These are phyloP conservation scores for Nipponacmea schrenckii DNA, from an alignment of 2,888 invertebrate species.

Conservation along the genomic window DNA sequence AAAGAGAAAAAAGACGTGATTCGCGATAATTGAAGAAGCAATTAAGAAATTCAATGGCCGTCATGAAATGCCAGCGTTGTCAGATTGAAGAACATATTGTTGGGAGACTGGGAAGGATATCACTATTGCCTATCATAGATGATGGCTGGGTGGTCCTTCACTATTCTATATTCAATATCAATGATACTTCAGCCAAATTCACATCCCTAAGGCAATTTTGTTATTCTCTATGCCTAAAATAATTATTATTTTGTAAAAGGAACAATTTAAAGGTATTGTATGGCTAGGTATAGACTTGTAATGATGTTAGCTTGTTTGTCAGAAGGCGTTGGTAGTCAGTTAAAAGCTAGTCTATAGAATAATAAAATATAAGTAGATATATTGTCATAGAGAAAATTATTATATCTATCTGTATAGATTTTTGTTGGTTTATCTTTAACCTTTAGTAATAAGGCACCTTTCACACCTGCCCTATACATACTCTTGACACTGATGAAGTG, in stretches of 20 bases:
- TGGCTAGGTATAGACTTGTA: background rate
- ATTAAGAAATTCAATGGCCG: slow-evolving; percentile 4
- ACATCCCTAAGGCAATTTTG: slow-evolving; percentile 4
- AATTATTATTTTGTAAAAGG: slow-evolving; percentile 7
- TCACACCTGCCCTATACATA: background rate
- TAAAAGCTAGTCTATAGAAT: background rate
- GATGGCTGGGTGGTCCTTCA: background rate
- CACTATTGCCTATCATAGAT: background rate
- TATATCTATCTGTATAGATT: background rate
- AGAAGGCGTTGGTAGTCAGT: slow-evolving; percentile 4
- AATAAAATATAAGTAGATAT: background rate
- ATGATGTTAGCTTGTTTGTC: background rate
- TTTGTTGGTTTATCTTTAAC: background rate
- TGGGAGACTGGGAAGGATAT: slow-evolving; percentile 2
- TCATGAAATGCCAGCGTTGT: slow-evolving; percentile 9
- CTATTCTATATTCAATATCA: background rate
- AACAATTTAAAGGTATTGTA: background rate
- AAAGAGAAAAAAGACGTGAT: slow-evolving; percentile 7
- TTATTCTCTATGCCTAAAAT: background rate
- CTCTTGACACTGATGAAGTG: slow-evolving; percentile 2
- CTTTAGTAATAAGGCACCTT: background rate
- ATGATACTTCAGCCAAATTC: slow-evolving; percentile 6
- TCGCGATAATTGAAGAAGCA: slow-evolving; percentile 9
- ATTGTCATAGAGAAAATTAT: background rate
- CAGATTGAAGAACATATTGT: slow-evolving; percentile 5